Evolutionary conservation across 2,113 vertebrate genomes (phyloP).

Genomic region (Heloderma charlesbogerti): DNA sequence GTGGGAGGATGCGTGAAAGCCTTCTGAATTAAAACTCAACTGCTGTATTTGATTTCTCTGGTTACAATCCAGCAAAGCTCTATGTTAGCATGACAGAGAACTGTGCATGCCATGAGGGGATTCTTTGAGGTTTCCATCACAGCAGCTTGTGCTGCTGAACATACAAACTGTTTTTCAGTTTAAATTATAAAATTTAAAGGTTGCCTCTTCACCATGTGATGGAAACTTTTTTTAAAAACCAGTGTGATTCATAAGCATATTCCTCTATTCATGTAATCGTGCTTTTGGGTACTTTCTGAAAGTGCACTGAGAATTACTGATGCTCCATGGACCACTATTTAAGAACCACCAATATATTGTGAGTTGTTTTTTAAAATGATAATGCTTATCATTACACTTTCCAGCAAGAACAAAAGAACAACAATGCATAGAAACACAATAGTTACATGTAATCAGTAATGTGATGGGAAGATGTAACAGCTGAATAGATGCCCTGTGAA

Average conservation of each 20-base stretch:
- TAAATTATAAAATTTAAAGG: not conserved
- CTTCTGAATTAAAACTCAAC: not conserved
- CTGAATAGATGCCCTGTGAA: not conserved
- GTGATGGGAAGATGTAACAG: not conserved
- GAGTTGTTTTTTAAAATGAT: not conserved
- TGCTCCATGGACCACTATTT: not conserved
- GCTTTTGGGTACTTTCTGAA: not conserved
- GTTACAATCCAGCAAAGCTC: not conserved
- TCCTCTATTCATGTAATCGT: not conserved
- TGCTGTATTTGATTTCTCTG: not conserved
- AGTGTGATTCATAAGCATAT: no score
- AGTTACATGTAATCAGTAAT: accelerated
- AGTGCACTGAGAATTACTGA: not conserved
- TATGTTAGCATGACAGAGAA: not conserved
- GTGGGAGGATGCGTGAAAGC: not conserved
- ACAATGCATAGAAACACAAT: not conserved
- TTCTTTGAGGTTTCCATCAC: not conserved
- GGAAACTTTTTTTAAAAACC: no score
- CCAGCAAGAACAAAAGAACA: not conserved
- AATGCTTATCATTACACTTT: not conserved
- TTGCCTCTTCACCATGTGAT: not conserved
- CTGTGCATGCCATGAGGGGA: not conserved
- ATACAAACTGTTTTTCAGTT: not conserved
- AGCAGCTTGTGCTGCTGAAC: not conserved
- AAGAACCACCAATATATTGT: not conserved